A percentile compares a stretch with the other conserved stretches of the same genome.
These are phyloP conservation scores for Cotesia vestalis DNA, from an alignment of 1,140 invertebrate species.

Conservation along the genomic window DNA sequence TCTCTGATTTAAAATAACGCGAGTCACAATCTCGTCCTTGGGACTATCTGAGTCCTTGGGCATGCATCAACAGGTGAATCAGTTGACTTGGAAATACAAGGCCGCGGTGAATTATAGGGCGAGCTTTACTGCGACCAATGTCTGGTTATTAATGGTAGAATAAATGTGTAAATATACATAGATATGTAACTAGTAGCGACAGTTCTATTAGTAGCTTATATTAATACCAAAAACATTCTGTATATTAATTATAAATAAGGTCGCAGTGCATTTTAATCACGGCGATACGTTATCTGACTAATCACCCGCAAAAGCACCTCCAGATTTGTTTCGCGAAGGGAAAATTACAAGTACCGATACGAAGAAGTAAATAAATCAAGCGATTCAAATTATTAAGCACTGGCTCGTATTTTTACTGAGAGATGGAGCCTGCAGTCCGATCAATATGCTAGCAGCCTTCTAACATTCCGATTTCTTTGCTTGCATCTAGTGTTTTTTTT, in stretches of 20 bases:
- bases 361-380: not conserved
- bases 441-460: conserved; percentile 55
- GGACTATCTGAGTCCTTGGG: conserved; percentile 25
- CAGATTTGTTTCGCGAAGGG: not conserved
- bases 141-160: too few relatives aligned
- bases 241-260: too few relatives aligned
- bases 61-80: conserved; percentile 50
- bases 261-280: too few relatives aligned
- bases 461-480: conserved; percentile 55
- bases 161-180: too few relatives aligned
- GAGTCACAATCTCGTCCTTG: conserved; percentile 14
- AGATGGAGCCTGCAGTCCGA: conserved; percentile 47
- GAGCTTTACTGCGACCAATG: not conserved
- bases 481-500: conserved; percentile 31
- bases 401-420: conserved; percentile 35
- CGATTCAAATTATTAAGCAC: not conserved
- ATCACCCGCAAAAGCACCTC: too few relatives aligned
- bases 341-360: not conserved
- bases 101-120: not conserved
- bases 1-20: not conserved
- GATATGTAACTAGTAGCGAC: too few relatives aligned
- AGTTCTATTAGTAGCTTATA: too few relatives aligned
- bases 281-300: too few relatives aligned
- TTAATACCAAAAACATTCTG: too few relatives aligned
- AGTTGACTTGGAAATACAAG: conserved; percentile 23